Evolutionary conservation across 2,797 vertebrate genomes (phyloP).

Genomic region (Pogonophryne albipinna): DNA sequence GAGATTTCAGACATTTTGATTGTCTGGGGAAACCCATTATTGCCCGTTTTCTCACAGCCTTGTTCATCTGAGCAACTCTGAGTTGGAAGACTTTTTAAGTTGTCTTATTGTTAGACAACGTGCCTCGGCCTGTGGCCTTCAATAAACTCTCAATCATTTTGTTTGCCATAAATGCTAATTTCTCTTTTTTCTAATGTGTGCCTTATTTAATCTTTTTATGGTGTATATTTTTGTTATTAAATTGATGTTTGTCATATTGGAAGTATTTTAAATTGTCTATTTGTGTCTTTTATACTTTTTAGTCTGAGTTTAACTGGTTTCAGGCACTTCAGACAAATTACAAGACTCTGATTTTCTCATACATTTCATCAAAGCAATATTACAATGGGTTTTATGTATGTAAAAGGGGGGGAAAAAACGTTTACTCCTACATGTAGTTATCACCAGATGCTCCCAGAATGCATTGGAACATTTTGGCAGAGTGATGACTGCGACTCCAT

Average conservation of each 20-base stretch:
- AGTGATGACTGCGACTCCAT: slow-evolving; percentile 87
- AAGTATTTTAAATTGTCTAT: too few species aligned
- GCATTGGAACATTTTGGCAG: slow-evolving; percentile 86
- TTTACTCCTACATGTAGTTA: slow-evolving; percentile 76
- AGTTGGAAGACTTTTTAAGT: too few species aligned
- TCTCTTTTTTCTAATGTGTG: neutral
- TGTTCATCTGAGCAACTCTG: too few species aligned
- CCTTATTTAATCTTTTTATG: neutral
- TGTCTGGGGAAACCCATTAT: too few species aligned
- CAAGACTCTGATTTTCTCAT: neutral
- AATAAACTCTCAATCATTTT: neutral
- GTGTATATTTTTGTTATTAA: neutral
- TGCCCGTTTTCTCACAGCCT: too few species aligned
- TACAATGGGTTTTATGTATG: neutral
- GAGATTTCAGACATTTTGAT: too few species aligned
- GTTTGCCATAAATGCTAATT: neutral
- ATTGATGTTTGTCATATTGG: neutral
- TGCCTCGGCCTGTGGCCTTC: neutral
- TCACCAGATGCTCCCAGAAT: slow-evolving; percentile 87
- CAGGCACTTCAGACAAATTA: neutral
- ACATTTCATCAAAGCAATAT: neutral
- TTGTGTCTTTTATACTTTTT: too few species aligned
- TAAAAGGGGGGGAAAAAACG: neutral
- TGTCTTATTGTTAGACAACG: too few species aligned
- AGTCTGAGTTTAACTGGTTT: too few species aligned